phyloP scores from a whole-genome alignment of 2,113 vertebrate species.

The Brachirus orientalis region DNA sequence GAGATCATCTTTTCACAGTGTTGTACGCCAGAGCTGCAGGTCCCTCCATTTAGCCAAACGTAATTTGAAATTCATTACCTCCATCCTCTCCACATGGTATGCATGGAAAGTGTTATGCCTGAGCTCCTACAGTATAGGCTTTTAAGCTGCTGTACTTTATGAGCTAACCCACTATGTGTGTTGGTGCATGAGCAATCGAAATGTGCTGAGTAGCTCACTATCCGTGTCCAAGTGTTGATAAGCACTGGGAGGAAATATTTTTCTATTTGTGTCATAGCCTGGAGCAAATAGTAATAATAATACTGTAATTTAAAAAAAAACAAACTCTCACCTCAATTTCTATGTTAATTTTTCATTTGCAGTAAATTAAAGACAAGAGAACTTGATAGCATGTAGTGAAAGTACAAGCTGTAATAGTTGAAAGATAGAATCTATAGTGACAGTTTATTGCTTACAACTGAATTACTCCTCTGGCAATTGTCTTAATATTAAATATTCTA shows the following conservation, averaged over 20 bases:
- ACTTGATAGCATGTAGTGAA: slow-evolving; percentile 10
- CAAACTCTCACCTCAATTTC: no score
- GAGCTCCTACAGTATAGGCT: slow-evolving; percentile 47
- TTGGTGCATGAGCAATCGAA: slow-evolving; percentile 15
- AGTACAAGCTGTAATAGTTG: no score
- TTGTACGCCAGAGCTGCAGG: slow-evolving; percentile 55
- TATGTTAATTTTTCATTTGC: slow-evolving; percentile 48
- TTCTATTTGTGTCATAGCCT: slow-evolving; percentile 35
- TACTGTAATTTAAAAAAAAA: not conserved
- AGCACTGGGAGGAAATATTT: slow-evolving; percentile 21
- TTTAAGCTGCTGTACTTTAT: slow-evolving; percentile 38
- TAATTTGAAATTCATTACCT: slow-evolving; percentile 66
- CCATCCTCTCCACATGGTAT: slow-evolving; percentile 38
- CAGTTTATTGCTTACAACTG: no score
- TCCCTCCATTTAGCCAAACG: slow-evolving; percentile 59
- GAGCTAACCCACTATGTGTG: slow-evolving; percentile 39
- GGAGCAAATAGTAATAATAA: slow-evolving; percentile 19
- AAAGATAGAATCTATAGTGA: no score
- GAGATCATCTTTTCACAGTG: slow-evolving; percentile 41
- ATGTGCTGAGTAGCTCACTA: slow-evolving; percentile 12
- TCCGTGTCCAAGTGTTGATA: slow-evolving; percentile 48
- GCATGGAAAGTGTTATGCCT: slow-evolving; percentile 52
- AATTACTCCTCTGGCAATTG: no score
- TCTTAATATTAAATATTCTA: no score
- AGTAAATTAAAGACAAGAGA: slow-evolving; percentile 33